Evolutionary conservation across 2,888 invertebrate genomes (phyloP).

Genomic region (Ceratothoa steindachneri): DNA sequence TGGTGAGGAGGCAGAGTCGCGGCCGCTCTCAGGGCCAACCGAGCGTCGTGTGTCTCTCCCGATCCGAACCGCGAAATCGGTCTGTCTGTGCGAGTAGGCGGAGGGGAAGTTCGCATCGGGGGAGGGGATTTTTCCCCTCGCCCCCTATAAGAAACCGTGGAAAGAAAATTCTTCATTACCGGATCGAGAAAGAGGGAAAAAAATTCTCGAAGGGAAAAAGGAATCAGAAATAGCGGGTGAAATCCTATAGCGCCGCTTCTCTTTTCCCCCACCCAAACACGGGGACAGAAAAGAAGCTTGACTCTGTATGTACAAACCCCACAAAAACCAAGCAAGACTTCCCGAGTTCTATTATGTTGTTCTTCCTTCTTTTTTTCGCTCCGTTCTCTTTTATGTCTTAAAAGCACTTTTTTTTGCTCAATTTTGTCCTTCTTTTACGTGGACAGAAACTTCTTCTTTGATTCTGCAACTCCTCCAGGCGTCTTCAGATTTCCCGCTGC

Average conservation of each 20-base stretch:
- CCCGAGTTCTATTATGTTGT: background rate
- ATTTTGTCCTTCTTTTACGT: background rate
- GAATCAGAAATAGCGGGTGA: background rate
- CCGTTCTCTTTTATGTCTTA: background rate
- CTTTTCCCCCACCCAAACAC: background rate
- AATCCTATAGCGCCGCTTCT: background rate
- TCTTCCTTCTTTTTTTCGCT: background rate
- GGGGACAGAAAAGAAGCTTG: background rate
- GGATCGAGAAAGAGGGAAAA: background rate
- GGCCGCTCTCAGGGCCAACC: background rate
- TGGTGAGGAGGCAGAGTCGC: background rate
- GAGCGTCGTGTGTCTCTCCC: background rate
- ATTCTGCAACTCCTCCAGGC: background rate
- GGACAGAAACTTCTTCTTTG: conserved; percentile 5
- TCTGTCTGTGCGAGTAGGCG: too few relatives aligned
- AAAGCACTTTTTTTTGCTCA: background rate
- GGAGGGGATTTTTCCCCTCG: too few relatives aligned
- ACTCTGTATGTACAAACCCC: background rate
- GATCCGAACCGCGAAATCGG: too few relatives aligned
- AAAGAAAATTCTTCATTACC: background rate
- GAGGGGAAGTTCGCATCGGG: too few relatives aligned
- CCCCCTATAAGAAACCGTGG: too few relatives aligned
- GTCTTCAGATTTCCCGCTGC: background rate
- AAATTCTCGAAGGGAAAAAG: background rate
- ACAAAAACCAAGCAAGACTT: background rate